Percentiles rank a stretch among this genome's conserved stretches.
Conservation (phyloP, 2,888 invertebrate species). For the Tanytarsus gracilentus region DNA sequence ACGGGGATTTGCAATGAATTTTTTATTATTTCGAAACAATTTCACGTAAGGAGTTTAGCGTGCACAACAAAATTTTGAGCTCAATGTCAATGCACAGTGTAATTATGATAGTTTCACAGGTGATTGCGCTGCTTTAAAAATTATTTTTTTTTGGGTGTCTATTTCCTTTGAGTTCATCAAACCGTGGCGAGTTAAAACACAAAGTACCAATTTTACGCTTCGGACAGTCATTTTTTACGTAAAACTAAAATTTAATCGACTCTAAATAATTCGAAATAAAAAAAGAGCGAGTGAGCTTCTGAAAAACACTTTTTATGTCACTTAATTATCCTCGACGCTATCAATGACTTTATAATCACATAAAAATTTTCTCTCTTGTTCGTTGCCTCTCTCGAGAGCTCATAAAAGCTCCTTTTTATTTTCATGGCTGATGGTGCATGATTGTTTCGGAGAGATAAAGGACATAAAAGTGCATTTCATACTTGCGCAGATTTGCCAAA, state of each 20-base stretch:
- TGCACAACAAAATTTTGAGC: background rate
- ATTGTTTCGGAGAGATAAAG: constrained; percentile 16
- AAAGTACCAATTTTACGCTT: constrained; percentile 10
- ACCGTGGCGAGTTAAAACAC: background rate
- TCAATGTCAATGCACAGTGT: background rate
- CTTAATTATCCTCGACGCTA: background rate
- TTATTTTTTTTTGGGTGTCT: background rate
- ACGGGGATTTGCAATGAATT: background rate
- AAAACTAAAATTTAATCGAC: background rate
- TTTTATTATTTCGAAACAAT: background rate
- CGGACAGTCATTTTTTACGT: background rate
- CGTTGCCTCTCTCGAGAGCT: background rate
- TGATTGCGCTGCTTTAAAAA: constrained; percentile 5
- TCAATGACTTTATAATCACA: background rate
- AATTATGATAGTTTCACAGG: constrained; percentile 11
- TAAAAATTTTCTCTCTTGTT: background rate
- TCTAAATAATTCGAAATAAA: background rate
- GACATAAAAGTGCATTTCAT: constrained; percentile 3
- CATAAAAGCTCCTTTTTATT: background rate
- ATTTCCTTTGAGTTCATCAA: constrained; percentile 7
- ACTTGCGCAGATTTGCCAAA: background rate
- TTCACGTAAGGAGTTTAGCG: background rate
- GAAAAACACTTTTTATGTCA: background rate
- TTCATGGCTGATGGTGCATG: constrained; percentile 3
- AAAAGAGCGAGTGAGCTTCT: background rate